These are phyloP conservation scores for Lynx canadensis DNA, from an alignment of 2,113 vertebrate species.

Conservation along the genomic window DNA sequence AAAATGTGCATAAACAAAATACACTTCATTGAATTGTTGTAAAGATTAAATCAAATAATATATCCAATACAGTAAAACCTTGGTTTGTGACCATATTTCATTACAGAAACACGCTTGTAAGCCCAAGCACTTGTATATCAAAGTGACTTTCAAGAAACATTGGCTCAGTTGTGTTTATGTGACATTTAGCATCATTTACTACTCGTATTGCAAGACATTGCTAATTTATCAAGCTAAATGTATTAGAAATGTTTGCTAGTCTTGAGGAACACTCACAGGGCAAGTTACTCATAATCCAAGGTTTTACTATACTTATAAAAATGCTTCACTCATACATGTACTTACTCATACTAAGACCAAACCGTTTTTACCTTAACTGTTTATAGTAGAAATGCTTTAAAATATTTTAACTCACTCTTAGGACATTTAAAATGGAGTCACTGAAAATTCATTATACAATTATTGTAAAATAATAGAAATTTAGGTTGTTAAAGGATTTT, in stretches of 20 bases:
- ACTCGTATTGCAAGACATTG: no score
- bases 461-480: not conserved
- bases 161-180: no score
- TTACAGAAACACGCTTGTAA: no score
- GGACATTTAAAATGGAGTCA: not conserved
- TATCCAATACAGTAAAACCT: not conserved
- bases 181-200: no score
- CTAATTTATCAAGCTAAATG: no score
- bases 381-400: slow-evolving; percentile 9
- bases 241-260: no score
- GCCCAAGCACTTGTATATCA: no score
- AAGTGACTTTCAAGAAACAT: no score
- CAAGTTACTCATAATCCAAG: no score
- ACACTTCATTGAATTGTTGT: not conserved
- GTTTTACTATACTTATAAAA: not conserved
- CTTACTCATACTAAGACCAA: not conserved
- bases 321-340: not conserved
- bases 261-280: no score
- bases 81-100: no score
- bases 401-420: not conserved
- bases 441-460: not conserved
- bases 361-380: not conserved
- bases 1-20: not conserved
- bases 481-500: not conserved
- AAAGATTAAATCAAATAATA: not conserved